Percentiles rank a stretch among this genome's conserved stretches.
Conservation (phyloP, 2,888 invertebrate species). For the Drymonia ruficornis region DNA sequence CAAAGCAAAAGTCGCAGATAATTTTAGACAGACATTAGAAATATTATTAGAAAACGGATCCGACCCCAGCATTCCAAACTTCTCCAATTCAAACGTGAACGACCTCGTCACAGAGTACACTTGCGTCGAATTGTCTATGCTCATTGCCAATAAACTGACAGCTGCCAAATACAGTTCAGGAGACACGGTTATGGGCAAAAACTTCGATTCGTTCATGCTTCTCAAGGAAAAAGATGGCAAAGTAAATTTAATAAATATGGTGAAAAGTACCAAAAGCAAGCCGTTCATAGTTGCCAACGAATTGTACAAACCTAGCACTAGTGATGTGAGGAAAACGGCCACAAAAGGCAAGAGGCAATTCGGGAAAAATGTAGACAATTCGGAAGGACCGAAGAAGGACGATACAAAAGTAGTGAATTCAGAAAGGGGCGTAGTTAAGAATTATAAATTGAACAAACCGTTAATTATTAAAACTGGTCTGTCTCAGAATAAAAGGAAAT, state of each 20-base stretch:
- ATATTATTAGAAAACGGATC: constrained; percentile 69
- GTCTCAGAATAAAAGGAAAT: constrained; percentile 23
- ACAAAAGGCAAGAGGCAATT: background rate
- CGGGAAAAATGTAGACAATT: background rate
- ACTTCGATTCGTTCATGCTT: constrained; percentile 46
- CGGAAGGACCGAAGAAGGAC: background rate
- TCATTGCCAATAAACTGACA: constrained; percentile 57
- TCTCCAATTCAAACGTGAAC: constrained; percentile 70
- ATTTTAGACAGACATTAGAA: constrained; percentile 67
- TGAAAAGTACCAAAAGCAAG: constrained; percentile 14
- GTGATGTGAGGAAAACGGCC: background rate
- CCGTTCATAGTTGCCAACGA: background rate
- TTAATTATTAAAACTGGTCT: constrained; percentile 17
- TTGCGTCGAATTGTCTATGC: constrained; percentile 52
- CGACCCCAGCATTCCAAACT: constrained; percentile 70
- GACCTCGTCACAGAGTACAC: constrained; percentile 70
- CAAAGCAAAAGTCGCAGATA: constrained; percentile 53
- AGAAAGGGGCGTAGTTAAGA: constrained; percentile 11
- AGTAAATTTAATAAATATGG: constrained; percentile 23
- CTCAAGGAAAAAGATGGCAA: constrained; percentile 48
- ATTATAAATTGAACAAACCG: constrained; percentile 25
- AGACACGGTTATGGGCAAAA: constrained; percentile 17
- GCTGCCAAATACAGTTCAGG: constrained; percentile 32
- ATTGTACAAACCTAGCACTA: background rate
- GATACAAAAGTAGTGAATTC: background rate